Base-by-base conservation (phyloP, 2,113 vertebrate genomes). In the Rhinichthys klamathensis region DNA sequence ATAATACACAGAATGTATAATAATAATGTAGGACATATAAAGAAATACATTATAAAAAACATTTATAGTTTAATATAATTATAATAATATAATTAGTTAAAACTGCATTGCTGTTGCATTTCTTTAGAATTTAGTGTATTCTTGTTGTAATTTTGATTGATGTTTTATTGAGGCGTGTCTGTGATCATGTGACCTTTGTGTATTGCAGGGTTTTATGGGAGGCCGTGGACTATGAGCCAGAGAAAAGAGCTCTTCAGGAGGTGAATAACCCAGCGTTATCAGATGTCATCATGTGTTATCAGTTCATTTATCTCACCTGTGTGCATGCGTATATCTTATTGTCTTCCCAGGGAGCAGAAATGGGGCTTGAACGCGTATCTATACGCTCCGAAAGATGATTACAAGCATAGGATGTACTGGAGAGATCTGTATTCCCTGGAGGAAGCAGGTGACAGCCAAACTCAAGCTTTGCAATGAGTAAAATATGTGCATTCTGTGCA, bases 341-440 rank as follows among this genome's bases (percentile, higher is more conserved):
- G 30, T n/a, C 79, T 90, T 2, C 25, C 16, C 86, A 99, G 98
- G 91, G 96, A 99, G 89, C 96, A 98, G 92, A 96, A 96, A 85
- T 99, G 97, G 98, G 97, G 97, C 27, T 92, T 99, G 90, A 99
- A 99, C 93, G 96, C 97, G 0, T 99, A 99, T 89, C 93, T 99
- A 32, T 99, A 99, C 70, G 98, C 98, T 49, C 98, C 98, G n/a
- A 99, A 99, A 90, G 97, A 99, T 89, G 98, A 99, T 93, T 98
- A 97, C 94, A 99, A 99, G 92, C 98, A 99, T 92, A 95, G 98
- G 88, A 98, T 98, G 97, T 99, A 99, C 93, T 99, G 98, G 98
- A 96, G 98, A 92, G 97, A 99, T 90, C 96, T 99, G 94, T 99
- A 99, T 89, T 97, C 95, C 32, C 94, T 96, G 60, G 96, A 97